These are phyloP conservation scores for Chrysina gloriosa DNA, from an alignment of 2,888 invertebrate species.

Conservation along the genomic window DNA sequence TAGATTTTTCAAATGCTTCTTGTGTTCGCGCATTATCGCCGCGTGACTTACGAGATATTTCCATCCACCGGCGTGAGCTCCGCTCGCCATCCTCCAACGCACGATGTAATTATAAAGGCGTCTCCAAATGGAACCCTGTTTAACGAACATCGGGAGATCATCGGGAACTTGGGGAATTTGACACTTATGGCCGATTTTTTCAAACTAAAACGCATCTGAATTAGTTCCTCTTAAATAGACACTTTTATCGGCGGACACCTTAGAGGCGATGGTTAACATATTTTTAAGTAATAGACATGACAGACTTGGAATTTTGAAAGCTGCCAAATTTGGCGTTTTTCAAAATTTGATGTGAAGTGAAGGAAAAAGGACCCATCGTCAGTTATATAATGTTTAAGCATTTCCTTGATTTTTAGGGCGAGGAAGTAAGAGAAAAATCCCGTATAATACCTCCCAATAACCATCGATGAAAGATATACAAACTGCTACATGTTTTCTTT, in stretches of 20 bases:
- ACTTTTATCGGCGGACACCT: background rate
- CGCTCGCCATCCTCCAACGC: conserved; percentile 55
- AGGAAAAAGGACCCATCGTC: no score
- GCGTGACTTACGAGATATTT: conserved; percentile 59
- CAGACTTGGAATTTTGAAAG: background rate
- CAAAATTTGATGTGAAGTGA: background rate
- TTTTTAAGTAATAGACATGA: background rate
- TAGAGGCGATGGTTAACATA: conserved; percentile 6
- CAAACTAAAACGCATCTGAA: conserved; percentile 41
- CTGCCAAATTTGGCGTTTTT: background rate
- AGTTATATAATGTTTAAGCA: no score
- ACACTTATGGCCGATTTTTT: conserved; percentile 47
- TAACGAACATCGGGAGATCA: conserved; percentile 38
- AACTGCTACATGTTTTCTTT: no score
- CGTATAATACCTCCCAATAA: no score
- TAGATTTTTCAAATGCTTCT: conserved; percentile 58
- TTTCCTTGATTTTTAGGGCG: no score
- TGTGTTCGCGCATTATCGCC: conserved; percentile 60
- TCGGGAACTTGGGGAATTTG: conserved; percentile 45
- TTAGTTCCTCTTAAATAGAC: background rate
- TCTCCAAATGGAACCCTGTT: conserved; percentile 16
- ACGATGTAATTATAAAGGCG: conserved; percentile 37
- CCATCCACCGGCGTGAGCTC: conserved; percentile 56
- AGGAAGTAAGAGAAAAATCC: no score
- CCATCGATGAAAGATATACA: no score